These are phyloP conservation scores for Halcyon senegalensis DNA, from an alignment of 2,113 vertebrate species.

Conservation along the genomic window DNA sequence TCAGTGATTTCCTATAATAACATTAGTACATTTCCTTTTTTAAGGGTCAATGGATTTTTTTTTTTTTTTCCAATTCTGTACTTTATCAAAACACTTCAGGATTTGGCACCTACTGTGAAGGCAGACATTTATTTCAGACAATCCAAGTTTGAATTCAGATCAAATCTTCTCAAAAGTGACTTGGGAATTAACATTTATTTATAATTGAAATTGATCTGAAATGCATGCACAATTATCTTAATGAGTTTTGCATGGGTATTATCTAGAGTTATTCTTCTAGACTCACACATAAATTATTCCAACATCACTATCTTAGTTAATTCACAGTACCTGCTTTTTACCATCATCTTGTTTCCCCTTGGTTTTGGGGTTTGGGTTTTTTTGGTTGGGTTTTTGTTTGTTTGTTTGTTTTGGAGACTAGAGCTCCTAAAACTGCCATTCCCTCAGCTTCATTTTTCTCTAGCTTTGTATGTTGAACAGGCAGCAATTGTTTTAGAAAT, in stretches of 20 bases:
- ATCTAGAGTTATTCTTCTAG: not conserved
- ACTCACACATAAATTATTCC: not conserved
- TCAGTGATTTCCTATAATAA: not conserved
- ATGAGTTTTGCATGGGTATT: not conserved
- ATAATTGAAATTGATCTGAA: not conserved
- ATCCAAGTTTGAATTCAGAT: not conserved
- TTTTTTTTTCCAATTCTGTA: rapidly evolving
- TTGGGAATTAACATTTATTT: not conserved
- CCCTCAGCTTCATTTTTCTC: not conserved
- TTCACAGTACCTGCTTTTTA: not conserved
- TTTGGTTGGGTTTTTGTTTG: not conserved
- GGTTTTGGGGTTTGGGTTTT: no score
- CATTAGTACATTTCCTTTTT: not conserved
- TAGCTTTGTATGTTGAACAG: not conserved
- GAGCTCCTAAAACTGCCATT: not conserved
- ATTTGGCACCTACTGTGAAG: not conserved
- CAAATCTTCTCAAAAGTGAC: not conserved
- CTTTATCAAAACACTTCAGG: not conserved
- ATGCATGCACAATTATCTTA: not conserved
- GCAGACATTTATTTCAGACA: not conserved
- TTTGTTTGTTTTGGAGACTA: not conserved
- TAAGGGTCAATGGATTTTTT: not conserved
- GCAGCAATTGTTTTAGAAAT: not conserved
- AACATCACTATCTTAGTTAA: not conserved
- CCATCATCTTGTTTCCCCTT: rapidly evolving